Evolutionary conservation across 2,797 vertebrate genomes (phyloP).

Genomic region (Philypnodon macrostomus): DNA sequence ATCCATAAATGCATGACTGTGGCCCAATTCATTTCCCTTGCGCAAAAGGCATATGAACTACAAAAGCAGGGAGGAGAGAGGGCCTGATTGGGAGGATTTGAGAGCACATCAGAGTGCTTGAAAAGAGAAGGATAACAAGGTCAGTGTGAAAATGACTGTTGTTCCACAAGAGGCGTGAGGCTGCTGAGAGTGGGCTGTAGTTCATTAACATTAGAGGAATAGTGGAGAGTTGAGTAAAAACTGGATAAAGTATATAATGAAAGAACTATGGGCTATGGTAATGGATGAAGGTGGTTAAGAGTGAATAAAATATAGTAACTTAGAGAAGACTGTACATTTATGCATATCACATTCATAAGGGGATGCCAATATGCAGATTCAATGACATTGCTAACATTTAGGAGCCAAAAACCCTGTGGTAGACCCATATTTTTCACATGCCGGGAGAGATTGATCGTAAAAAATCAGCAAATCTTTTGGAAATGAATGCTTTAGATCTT

Average conservation of each 20-base stretch:
- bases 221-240: neutral
- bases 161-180: slow-evolving; percentile 1
- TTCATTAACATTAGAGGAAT: slow-evolving; percentile 9
- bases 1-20: neutral
- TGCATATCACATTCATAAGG: too few species aligned
- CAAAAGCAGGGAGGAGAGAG: neutral
- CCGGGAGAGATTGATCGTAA: too few species aligned
- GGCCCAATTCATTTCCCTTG: neutral
- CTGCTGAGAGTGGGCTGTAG: slow-evolving; percentile 7
- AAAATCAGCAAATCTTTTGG: too few species aligned
- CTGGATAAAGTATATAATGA: slow-evolving; percentile 12
- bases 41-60: neutral
- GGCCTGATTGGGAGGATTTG: neutral
- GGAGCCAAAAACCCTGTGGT: too few species aligned
- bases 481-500: too few species aligned
- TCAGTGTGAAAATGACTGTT: slow-evolving; percentile 13
- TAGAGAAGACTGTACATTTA: too few species aligned
- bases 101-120: neutral
- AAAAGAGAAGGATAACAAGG: slow-evolving; percentile 12
- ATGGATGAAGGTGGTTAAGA: too few species aligned
- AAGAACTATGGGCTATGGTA: slow-evolving; percentile 10
- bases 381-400: too few species aligned
- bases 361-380: too few species aligned
- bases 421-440: too few species aligned
- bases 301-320: too few species aligned